Evolutionary conservation across 2,797 vertebrate genomes (phyloP).

Genomic region (Falco rusticolus): DNA sequence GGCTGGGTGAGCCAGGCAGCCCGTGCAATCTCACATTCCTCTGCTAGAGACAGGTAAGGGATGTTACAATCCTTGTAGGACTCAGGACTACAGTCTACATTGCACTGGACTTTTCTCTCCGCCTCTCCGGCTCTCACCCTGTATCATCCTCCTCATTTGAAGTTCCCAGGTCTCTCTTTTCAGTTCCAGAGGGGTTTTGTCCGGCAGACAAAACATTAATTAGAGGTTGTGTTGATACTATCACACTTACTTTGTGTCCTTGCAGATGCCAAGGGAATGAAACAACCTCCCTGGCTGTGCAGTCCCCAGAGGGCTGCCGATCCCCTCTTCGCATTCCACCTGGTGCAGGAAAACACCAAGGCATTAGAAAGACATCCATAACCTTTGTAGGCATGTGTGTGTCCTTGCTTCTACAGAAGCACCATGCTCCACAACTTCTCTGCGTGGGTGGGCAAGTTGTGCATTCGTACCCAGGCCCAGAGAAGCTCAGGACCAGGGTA

Average conservation of each 20-base stretch:
- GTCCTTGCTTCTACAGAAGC: background rate
- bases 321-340: background rate
- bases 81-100: background rate
- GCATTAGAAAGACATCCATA: background rate
- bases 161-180: conserved; percentile 2
- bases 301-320: background rate
- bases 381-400: background rate
- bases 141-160: background rate
- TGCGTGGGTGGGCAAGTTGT: background rate
- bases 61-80: background rate
- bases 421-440: background rate
- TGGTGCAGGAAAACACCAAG: background rate
- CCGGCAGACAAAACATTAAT: conserved; percentile 6
- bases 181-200: background rate
- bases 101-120: background rate
- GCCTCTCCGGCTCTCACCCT: background rate
- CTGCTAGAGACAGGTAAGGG: background rate
- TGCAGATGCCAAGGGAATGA: background rate
- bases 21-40: background rate
- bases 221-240: conserved; percentile 6
- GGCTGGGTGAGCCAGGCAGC: background rate
- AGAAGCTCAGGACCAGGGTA: background rate
- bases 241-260: conserved; percentile 21
- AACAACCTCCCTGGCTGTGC: background rate
- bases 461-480: fast-evolving